Evolutionary conservation across 2,888 invertebrate genomes (phyloP), one percentile per base, ranked within the genome.

Genomic region (Drosophila basisetae): DNA sequence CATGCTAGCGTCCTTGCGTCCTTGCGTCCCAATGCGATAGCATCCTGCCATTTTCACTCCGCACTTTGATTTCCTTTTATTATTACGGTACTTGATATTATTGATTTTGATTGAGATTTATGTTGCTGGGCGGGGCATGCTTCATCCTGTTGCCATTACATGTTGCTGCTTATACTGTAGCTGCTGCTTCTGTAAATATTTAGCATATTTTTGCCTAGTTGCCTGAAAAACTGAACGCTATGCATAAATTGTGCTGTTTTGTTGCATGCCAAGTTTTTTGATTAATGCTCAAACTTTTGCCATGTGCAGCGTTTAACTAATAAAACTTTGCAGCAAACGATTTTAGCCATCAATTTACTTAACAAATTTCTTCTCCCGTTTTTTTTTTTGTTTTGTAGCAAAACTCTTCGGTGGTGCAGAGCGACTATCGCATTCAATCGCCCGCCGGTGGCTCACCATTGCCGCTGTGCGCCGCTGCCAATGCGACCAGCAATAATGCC

Each of bases 321-420:
- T 79, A 69, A 67, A 79, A 79, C 30, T 72, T 66, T 68, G 25
- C 56, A 55, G 70, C 41, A 77, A 74, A 77, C 60, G 67, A 70
- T 62, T 73, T 70, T 76, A 63, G 43, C 52, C 50, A 58, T 41
- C 66, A 65, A 68, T 68, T 67, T 66, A 68, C 52, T 70, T 64
- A 74, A 68, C 68, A 61, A 67, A 47, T 25, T 65, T 54, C 2
- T 47, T 41, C 16, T 55, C 43, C 31, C 9, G 52, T 54, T 50
- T 60, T 31, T 60, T 31, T 52, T 7, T 31, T 4, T 16, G 88
- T 93, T 90, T 95, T 95, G 2, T 52, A 83, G 82, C 95, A 97
- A 96, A 96, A 96, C 88, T 97, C 78, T 9, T 78, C 97, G 91
- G 97, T 97, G 93, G 97, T 97, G 73, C 97, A 97, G 83, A 97